phyloP scores from a whole-genome alignment of 2,797 vertebrate species.

The Sardinella longiceps region DNA sequence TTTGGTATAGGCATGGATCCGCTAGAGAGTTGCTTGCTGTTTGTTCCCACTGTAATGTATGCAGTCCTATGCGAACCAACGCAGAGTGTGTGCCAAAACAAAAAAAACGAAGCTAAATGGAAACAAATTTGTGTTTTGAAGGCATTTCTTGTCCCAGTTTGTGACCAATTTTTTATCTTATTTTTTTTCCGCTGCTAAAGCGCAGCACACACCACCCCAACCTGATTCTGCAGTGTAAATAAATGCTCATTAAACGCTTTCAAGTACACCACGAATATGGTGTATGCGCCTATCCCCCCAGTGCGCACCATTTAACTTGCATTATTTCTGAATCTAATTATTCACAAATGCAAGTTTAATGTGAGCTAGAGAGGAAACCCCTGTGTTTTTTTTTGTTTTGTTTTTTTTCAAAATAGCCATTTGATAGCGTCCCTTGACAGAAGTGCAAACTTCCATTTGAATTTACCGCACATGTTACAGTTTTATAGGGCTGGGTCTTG shows the following conservation, averaged over 20 bases:
- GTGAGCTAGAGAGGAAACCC: neutral
- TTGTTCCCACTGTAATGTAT: neutral
- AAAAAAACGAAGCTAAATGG: neutral
- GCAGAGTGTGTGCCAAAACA: neutral
- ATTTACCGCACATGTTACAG: slow-evolving; percentile 18
- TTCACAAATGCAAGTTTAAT: slow-evolving; percentile 18
- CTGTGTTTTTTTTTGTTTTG: too few relatives aligned
- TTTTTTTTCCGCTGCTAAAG: neutral
- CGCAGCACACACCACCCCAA: neutral
- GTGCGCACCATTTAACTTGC: slow-evolving; percentile 10
- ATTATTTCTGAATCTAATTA: slow-evolving; percentile 17
- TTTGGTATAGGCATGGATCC: slow-evolving; percentile 60
- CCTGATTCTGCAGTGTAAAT: slow-evolving; percentile 17
- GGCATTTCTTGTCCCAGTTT: slow-evolving; percentile 25
- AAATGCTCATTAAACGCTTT: neutral
- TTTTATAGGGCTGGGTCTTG: slow-evolving; percentile 32
- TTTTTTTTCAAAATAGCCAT: slow-evolving; percentile 24
- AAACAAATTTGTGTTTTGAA: slow-evolving; percentile 23
- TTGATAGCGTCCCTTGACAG: slow-evolving; percentile 33
- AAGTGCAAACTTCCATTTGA: slow-evolving; percentile 30
- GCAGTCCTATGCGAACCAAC: neutral
- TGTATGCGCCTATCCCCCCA: neutral
- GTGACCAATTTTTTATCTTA: neutral
- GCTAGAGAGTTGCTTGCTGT: neutral
- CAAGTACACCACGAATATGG: neutral